These are phyloP conservation scores for Rhabdophis nuchalis DNA, from an alignment of 2,797 vertebrate genomes.

Conservation along the genomic window DNA sequence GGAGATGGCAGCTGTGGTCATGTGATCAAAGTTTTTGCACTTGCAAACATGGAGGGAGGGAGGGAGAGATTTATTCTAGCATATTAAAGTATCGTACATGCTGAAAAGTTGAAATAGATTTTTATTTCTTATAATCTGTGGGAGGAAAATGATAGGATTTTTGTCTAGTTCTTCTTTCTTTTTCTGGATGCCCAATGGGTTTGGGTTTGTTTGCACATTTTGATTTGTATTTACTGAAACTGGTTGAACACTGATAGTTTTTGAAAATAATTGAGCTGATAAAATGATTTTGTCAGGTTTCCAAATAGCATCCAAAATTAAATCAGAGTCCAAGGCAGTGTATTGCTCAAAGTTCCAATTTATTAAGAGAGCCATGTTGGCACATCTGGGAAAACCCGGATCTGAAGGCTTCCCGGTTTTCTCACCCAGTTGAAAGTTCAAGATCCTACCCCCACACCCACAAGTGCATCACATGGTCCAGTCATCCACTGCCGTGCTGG, in stretches of 20 bases:
- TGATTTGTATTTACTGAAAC: not conserved
- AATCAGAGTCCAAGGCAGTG: too few relatives aligned
- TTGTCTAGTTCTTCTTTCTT: not conserved
- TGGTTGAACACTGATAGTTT: not conserved
- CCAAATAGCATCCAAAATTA: too few relatives aligned
- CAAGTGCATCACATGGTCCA: too few relatives aligned
- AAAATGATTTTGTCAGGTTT: not conserved
- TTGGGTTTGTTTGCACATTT: not conserved
- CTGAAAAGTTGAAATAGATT: not conserved
- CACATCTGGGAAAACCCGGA: too few relatives aligned
- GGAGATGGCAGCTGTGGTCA: not conserved
- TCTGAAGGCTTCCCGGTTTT: too few relatives aligned
- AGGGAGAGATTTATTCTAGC: too few relatives aligned
- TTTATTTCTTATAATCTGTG: not conserved
- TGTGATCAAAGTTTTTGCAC: not conserved
- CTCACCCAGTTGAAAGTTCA: too few relatives aligned
- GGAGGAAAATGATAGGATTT: not conserved
- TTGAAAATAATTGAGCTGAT: not conserved
- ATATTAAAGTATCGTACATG: not conserved
- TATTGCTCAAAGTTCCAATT: too few relatives aligned
- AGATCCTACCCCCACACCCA: too few relatives aligned
- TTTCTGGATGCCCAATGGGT: not conserved
- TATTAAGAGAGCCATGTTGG: too few relatives aligned
- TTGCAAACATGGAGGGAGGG: not conserved
- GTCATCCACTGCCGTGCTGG: too few relatives aligned